phyloP scores from a whole-genome alignment of 1,140 invertebrate species.

The Arion vulgaris region DNA sequence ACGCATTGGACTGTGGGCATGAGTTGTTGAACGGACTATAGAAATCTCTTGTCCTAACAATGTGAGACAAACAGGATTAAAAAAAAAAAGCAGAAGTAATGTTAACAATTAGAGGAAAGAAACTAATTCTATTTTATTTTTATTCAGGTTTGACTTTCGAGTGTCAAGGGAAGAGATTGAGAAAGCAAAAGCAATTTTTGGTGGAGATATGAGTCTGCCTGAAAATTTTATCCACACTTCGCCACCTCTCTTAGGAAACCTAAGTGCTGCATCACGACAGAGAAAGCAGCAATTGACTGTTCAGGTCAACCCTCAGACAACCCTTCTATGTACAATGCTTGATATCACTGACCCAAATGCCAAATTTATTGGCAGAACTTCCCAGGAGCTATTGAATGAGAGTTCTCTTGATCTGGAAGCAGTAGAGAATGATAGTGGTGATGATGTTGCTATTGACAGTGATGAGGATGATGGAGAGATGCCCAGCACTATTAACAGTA shows the following conservation, averaged over 20 bases:
- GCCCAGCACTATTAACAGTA: slow-evolving; percentile 43
- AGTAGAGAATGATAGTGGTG: slow-evolving; percentile 42
- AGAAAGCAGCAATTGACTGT: slow-evolving; percentile 26
- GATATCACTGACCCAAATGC: slow-evolving; percentile 83
- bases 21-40: too few relatives aligned
- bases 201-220: slow-evolving; percentile 79
- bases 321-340: slow-evolving; percentile 84
- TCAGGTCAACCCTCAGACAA: slow-evolving; percentile 85
- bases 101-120: too few relatives aligned
- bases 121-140: background rate
- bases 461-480: slow-evolving; percentile 49
- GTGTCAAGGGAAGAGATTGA: slow-evolving; percentile 84
- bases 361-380: slow-evolving; percentile 63
- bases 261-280: background rate
- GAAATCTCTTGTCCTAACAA: too few relatives aligned
- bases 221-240: slow-evolving; percentile 85
- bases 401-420: slow-evolving; percentile 12
- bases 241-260: slow-evolving; percentile 57
- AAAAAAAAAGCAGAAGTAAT: too few relatives aligned
- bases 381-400: slow-evolving; percentile 34
- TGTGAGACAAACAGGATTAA: too few relatives aligned
- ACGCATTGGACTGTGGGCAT: too few relatives aligned
- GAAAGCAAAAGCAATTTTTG: slow-evolving; percentile 79
- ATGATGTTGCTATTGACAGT: slow-evolving; percentile 44
- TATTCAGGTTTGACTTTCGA: slow-evolving; percentile 80